Percentiles rank a stretch among this genome's conserved stretches.
These are phyloP conservation scores for Bilobella aurantiaca DNA, from an alignment of 1,140 invertebrate species.

Conservation along the genomic window DNA sequence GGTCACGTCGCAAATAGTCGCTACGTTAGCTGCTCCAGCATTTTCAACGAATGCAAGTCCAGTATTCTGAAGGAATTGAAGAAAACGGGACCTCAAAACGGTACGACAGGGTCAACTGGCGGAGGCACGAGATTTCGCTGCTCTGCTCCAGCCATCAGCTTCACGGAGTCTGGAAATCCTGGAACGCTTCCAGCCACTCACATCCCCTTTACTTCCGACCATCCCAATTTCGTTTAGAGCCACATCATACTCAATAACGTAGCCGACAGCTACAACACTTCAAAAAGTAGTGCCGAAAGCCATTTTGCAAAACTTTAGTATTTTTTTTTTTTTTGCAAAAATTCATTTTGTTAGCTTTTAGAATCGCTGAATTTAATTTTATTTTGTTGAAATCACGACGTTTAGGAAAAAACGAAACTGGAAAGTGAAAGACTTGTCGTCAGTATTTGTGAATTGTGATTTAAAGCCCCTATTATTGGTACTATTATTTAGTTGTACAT, in stretches of 20 bases:
- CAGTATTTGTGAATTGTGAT: too few relatives aligned
- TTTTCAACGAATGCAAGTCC: conserved; percentile 27
- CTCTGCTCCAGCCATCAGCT: conserved; percentile 27
- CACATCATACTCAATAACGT: too few relatives aligned
- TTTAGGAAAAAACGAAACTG: too few relatives aligned
- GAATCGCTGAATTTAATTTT: too few relatives aligned
- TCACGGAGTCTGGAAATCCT: conserved; percentile 14
- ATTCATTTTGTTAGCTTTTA: too few relatives aligned
- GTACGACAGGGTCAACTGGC: not conserved
- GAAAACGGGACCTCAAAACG: conserved; percentile 12
- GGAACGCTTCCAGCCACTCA: not conserved
- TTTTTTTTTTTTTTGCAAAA: too few relatives aligned
- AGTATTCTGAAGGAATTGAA: conserved; percentile 25
- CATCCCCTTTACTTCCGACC: not conserved
- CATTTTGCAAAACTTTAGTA: too few relatives aligned
- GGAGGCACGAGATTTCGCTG: conserved; percentile 13
- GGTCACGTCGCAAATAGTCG: conserved; percentile 6
- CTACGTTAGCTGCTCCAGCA: conserved; percentile 27
- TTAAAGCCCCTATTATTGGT: too few relatives aligned
- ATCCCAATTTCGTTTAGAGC: conserved; percentile 1
- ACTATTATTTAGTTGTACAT: too few relatives aligned
- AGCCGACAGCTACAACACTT: not conserved
- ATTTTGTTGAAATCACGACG: too few relatives aligned
- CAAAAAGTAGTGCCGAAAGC: too few relatives aligned
- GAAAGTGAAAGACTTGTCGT: too few relatives aligned